Evolutionary conservation across 92 coral and sea anemone species (phyloP).

Genomic region (Phenganax marumi): DNA sequence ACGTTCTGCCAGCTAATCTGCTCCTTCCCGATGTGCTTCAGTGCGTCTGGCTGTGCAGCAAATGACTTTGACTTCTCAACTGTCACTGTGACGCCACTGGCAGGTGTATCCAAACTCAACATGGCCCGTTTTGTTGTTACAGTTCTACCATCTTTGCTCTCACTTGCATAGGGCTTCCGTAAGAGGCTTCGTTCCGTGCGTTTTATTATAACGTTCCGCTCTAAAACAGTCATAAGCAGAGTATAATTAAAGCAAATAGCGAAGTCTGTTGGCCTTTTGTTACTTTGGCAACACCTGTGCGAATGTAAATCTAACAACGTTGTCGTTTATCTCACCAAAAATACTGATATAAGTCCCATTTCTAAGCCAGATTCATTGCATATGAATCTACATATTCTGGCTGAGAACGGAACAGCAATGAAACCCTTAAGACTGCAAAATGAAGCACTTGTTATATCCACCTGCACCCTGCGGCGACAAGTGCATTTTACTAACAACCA

Average conservation of each 20-base stretch:
- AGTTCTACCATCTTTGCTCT: neutral
- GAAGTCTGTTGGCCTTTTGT: constrained; percentile 34
- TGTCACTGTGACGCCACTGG: neutral
- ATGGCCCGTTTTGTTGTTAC: neutral
- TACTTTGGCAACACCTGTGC: constrained; percentile 46
- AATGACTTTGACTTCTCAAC: neutral
- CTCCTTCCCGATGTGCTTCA: neutral
- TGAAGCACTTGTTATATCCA: constrained; percentile 72
- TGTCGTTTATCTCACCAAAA: neutral
- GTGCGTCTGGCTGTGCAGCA: constrained; percentile 18
- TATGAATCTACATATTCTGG: neutral
- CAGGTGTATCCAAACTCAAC: constrained; percentile 18
- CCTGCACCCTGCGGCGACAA: constrained; percentile 49
- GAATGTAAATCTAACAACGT: constrained; percentile 23
- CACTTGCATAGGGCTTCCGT: constrained; percentile 31
- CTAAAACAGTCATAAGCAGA: constrained; percentile 14
- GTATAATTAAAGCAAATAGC: constrained; percentile 30
- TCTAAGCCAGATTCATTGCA: neutral
- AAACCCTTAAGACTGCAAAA: constrained; percentile 19
- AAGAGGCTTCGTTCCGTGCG: constrained; percentile 4
- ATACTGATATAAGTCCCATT: neutral
- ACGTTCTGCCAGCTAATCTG: constrained; percentile 12
- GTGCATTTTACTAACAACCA: constrained; percentile 54
- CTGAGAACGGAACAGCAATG: neutral
- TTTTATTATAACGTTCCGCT: constrained; percentile 5